These are phyloP conservation scores for Zele albiditarsus DNA, from an alignment of 2,888 invertebrate species.

Conservation along the genomic window DNA sequence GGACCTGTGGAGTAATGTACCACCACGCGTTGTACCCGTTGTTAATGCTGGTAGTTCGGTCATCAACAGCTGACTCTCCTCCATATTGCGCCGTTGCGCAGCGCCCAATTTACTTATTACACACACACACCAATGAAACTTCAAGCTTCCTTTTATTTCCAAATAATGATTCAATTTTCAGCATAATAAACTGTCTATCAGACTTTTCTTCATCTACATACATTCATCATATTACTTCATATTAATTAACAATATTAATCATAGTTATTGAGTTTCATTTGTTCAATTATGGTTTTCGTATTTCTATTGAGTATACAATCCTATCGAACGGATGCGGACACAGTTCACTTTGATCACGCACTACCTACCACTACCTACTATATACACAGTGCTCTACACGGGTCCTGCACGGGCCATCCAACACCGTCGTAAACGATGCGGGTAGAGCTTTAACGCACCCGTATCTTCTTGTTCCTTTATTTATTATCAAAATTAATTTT, in stretches of 20 bases:
- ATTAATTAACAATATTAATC: not conserved
- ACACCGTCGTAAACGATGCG: constrained; percentile 31
- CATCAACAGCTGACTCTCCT: constrained; percentile 76
- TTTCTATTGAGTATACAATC: constrained; percentile 9
- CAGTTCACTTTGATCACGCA: constrained; percentile 14
- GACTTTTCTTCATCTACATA: not conserved
- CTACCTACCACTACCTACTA: constrained; percentile 2
- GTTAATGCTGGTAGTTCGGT: constrained; percentile 75
- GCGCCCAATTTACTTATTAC: not conserved
- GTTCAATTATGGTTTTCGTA: not conserved
- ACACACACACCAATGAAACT: constrained; percentile 26
- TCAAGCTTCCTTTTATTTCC: constrained; percentile 9
- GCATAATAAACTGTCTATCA: constrained; percentile 25
- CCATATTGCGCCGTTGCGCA: constrained; percentile 71
- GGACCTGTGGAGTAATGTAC: constrained; percentile 74
- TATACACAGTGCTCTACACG: too few relatives aligned
- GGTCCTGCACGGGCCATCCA: not conserved
- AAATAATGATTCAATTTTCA: not conserved
- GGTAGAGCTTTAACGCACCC: constrained; percentile 25
- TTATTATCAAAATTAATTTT: not conserved
- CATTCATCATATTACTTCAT: not conserved
- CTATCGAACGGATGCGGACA: constrained; percentile 9
- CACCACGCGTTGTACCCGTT: constrained; percentile 45
- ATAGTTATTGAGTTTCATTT: not conserved
- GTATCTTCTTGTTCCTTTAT: not conserved